Evolutionary conservation across 2,888 invertebrate genomes (phyloP).

Genomic region (Busseola fusca): DNA sequence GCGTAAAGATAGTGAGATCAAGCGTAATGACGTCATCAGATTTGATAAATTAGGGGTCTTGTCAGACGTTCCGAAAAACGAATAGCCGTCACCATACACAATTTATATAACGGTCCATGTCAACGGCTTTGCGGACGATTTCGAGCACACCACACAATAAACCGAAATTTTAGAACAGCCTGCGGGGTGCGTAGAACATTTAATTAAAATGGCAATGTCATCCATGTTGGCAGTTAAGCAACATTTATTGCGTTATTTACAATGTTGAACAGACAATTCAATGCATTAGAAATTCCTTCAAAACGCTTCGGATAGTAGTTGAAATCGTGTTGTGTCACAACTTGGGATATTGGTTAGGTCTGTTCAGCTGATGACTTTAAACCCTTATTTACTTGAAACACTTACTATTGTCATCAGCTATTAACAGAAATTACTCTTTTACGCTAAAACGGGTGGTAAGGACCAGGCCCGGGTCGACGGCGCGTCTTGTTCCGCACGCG

Average conservation of each 20-base stretch:
- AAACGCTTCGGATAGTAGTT: not conserved
- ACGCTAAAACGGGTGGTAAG: too few relatives aligned
- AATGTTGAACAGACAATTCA: not conserved
- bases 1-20: slow-evolving; percentile 17
- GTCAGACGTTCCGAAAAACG: slow-evolving; percentile 16
- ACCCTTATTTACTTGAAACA: not conserved
- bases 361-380: not conserved
- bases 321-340: not conserved
- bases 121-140: not conserved
- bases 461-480: too few relatives aligned
- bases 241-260: not conserved
- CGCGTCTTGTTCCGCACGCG: too few relatives aligned
- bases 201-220: not conserved
- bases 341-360: not conserved
- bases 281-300: not conserved
- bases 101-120: slow-evolving; percentile 9
- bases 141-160: not conserved
- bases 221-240: not conserved
- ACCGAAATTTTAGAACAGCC: not conserved
- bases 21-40: slow-evolving; percentile 24
- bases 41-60: slow-evolving; percentile 5
- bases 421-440: not conserved
- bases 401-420: not conserved
- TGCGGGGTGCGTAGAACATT: too few relatives aligned
- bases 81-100: slow-evolving; percentile 3